Base-by-base conservation (phyloP, 2,113 vertebrate genomes). In the Malurus alboscapulatus region DNA sequence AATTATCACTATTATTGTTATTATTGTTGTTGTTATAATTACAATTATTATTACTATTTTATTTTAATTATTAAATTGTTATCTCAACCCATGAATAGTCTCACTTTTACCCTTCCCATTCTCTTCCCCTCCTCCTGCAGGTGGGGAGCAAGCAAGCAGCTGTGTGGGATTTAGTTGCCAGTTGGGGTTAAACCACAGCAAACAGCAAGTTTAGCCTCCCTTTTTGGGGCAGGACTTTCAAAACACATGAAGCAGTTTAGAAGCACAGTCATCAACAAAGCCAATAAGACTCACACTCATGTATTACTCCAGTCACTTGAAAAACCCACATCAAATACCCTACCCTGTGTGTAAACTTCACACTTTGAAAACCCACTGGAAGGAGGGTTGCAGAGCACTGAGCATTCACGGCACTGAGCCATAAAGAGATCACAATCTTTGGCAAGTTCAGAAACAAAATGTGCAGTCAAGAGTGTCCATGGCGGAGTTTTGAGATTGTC, bases 361-460 rank as follows among this genome's bases (percentile, higher is more conserved):
- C 55, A 77, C 82, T 87, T 91, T 48, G 54, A 77, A 94, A 91
- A 77, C 48, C 67, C 48, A 57, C 68, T 80, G 67, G 90, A 94
- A 85, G 40, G 48, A 85, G 68, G 40, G 66, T 51, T 86, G 85
- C 72, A 48, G 48, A 74, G 76, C 0, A 0, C 38, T 38, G 38
- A 38, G 38, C 38, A 53, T 62, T 90, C 89, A 51, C 55, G 80
- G 65, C 59, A 48, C 91, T 30, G 25, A 90, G 75, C 55, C 83
- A 75, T 84, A 53, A 95, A 94, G 88, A 85, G 82, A 93, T 88
- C 78, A 71, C 79, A 83, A 48, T 91, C 84, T 95, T 90, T 90
- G 87, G 92, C 90, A 94, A 63, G 79, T 92, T 93, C 93, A 93
- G 85, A 96, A 96, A 96, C 86, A 90, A 96, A 95, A 94, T 50